Percentiles rank a stretch among this genome's conserved stretches.
These are phyloP conservation scores for Mimachlamys varia DNA, from an alignment of 2,888 invertebrate genomes.

Conservation along the genomic window DNA sequence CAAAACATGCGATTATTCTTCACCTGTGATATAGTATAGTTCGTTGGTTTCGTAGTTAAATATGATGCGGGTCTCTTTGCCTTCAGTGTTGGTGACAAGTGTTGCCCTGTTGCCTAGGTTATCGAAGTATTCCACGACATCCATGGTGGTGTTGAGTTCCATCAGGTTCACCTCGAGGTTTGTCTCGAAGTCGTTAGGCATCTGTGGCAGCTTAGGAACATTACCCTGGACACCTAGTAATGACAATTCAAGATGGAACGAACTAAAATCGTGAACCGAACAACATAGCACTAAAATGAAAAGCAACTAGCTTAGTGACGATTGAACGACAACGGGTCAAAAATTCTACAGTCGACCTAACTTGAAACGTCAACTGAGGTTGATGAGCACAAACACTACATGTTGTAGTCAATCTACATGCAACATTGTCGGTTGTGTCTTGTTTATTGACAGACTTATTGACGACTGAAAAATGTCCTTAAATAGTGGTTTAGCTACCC, in stretches of 20 bases:
- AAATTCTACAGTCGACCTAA: too few species aligned
- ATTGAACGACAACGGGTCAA: too few species aligned
- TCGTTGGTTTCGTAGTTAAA: slow-evolving; percentile 61
- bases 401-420: too few species aligned
- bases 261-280: not conserved
- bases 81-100: slow-evolving; percentile 52
- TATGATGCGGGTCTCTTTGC: slow-evolving; percentile 50
- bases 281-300: too few species aligned
- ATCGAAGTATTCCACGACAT: slow-evolving; percentile 64
- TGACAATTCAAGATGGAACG: not conserved
- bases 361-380: too few species aligned
- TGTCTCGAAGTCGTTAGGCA: slow-evolving; percentile 61
- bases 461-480: too few species aligned
- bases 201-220: slow-evolving; percentile 58
- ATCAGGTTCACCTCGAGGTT: slow-evolving; percentile 64
- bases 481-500: too few species aligned
- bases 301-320: too few species aligned
- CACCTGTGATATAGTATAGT: slow-evolving; percentile 57
- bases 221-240: not conserved
- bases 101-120: slow-evolving; percentile 57
- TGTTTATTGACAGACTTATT: too few species aligned
- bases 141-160: slow-evolving; percentile 54
- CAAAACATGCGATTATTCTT: slow-evolving; percentile 24
- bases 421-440: too few species aligned
- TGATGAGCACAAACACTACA: too few species aligned